Evolutionary conservation across 2,797 vertebrate species (phyloP).

Genomic region (Microtus agrestis): DNA sequence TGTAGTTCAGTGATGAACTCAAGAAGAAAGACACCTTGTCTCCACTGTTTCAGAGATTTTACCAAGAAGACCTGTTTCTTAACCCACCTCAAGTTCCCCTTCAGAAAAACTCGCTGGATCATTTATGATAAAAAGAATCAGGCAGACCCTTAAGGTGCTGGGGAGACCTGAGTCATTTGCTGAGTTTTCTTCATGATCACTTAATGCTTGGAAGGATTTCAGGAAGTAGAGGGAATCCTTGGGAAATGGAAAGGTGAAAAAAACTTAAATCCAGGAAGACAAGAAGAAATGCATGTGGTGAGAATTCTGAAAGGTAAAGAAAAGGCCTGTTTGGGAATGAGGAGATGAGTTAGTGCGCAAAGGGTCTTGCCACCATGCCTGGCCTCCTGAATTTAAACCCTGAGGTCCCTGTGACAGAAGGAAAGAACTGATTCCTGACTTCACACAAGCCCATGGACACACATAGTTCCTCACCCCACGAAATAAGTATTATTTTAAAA

Average conservation of each 20-base stretch:
- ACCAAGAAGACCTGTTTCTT: neutral
- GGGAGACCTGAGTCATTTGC: slow-evolving; percentile 30
- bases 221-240: neutral
- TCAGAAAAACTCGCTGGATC: slow-evolving; percentile 17
- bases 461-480: neutral
- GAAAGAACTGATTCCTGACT: neutral
- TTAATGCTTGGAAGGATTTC: neutral
- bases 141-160: neutral
- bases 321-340: neutral
- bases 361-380: no score
- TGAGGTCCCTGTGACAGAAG: neutral
- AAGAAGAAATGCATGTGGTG: neutral
- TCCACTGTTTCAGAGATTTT: neutral
- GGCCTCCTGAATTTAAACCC: no score
- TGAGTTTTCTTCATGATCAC: neutral
- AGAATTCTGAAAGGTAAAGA: neutral
- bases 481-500: neutral
- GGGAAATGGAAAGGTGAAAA: neutral
- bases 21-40: neutral
- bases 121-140: slow-evolving; percentile 48
- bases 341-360: neutral
- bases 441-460: neutral
- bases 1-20: neutral
- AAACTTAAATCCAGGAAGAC: neutral
- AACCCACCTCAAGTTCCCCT: slow-evolving; percentile 47